phyloP scores from a whole-genome alignment of 2,888 invertebrate genomes.

The Epinotia brunnichana region DNA sequence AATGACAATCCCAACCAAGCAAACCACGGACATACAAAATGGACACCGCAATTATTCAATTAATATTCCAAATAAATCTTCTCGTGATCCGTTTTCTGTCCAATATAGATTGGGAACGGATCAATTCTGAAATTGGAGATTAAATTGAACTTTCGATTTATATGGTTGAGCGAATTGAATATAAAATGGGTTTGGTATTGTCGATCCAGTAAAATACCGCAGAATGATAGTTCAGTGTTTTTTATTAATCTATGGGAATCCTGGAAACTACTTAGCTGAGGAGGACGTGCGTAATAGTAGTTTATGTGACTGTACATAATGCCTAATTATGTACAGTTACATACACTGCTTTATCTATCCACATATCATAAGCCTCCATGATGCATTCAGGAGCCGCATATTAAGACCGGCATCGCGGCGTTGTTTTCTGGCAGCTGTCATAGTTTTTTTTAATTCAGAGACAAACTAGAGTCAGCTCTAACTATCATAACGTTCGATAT shows the following conservation, averaged over 20 bases:
- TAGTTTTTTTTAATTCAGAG: too few relatives aligned
- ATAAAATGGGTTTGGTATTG: neutral
- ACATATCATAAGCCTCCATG: too few relatives aligned
- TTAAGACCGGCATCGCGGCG: too few relatives aligned
- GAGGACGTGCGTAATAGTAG: neutral
- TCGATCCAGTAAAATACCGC: neutral
- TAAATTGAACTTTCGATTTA: constrained; percentile 17
- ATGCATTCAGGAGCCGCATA: too few relatives aligned
- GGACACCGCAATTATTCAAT: constrained; percentile 3
- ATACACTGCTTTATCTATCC: too few relatives aligned
- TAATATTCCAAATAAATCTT: constrained; percentile 21
- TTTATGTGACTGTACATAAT: too few relatives aligned
- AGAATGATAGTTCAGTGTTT: too few relatives aligned
- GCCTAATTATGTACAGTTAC: too few relatives aligned
- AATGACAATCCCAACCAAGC: neutral
- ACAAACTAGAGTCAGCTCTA: too few relatives aligned
- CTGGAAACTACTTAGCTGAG: neutral
- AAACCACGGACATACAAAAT: constrained; percentile 2
- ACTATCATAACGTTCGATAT: too few relatives aligned
- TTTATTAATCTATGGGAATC: too few relatives aligned
- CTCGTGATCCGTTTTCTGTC: neutral
- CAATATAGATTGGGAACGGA: neutral
- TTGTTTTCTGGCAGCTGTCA: too few relatives aligned
- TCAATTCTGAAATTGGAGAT: constrained; percentile 8
- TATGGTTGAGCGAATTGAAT: neutral